A percentile compares a stretch with the other conserved stretches of the same genome.
phyloP scores from a whole-genome alignment of 2,797 vertebrate species.

The Craterocephalus amniculus region DNA sequence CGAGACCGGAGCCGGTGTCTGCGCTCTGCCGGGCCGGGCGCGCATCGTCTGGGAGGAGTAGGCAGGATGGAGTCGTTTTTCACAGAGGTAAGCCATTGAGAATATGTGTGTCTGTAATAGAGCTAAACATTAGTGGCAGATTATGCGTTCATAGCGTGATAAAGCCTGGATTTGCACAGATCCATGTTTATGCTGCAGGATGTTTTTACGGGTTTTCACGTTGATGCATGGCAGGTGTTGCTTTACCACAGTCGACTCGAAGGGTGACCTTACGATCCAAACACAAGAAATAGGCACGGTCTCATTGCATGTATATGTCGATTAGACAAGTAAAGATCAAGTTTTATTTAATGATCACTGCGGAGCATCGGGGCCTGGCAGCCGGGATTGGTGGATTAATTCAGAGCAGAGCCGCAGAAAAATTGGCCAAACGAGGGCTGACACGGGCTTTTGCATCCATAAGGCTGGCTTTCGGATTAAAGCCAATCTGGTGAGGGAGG shows the following conservation, averaged over 20 bases:
- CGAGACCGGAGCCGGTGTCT: constrained; percentile 62
- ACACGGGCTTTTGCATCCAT: constrained; percentile 60
- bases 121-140: constrained; percentile 16
- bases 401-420: constrained; percentile 60
- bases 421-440: constrained; percentile 74
- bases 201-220: constrained; percentile 4
- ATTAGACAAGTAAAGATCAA: neutral
- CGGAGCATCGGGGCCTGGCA: constrained; percentile 45
- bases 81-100: constrained; percentile 74
- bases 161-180: neutral
- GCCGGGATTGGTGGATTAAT: constrained; percentile 44
- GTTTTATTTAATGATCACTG: constrained; percentile 45
- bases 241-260: constrained; percentile 29
- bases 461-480: constrained; percentile 67
- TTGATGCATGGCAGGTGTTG: constrained; percentile 62
- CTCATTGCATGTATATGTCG: constrained; percentile 1
- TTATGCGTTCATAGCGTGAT: neutral
- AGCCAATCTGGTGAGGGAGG: constrained; percentile 68
- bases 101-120: constrained; percentile 30
- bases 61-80: constrained; percentile 85
- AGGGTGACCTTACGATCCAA: neutral
- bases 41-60: constrained; percentile 66
- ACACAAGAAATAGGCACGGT: constrained; percentile 7
- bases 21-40: constrained; percentile 67
- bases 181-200: constrained; percentile 7